Percentiles rank a stretch among this genome's conserved stretches.
phyloP scores from a whole-genome alignment of 2,888 invertebrate species.

The Aspidiotus destructor region DNA sequence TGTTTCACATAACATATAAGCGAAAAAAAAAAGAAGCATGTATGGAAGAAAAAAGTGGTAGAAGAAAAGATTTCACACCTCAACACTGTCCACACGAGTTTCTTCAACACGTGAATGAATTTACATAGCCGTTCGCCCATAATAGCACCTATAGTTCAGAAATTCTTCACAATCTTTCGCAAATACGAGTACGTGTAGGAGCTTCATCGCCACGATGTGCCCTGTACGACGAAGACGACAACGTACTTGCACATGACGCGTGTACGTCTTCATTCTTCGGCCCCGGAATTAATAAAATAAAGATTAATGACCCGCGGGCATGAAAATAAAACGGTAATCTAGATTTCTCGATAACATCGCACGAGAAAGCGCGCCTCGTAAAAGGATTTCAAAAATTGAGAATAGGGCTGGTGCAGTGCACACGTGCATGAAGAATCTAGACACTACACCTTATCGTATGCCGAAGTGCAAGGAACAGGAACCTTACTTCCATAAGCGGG shows the following conservation, averaged over 20 bases:
- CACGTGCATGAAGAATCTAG: not conserved
- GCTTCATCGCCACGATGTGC: too few relatives aligned
- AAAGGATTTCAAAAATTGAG: not conserved
- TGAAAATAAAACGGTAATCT: not conserved
- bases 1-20: not conserved
- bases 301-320: not conserved
- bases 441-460: not conserved
- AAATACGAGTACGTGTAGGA: not conserved
- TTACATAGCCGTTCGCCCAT: not conserved
- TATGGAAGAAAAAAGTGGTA: too few relatives aligned
- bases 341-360: conserved; percentile 2
- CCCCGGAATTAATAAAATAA: not conserved
- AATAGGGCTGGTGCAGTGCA: not conserved
- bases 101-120: not conserved
- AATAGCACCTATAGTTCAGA: not conserved
- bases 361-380: not conserved
- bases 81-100: not conserved
- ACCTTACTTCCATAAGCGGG: not conserved
- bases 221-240: too few relatives aligned
- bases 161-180: not conserved
- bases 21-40: too few relatives aligned
- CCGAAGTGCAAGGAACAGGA: not conserved
- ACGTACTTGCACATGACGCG: not conserved
- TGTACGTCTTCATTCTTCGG: not conserved
- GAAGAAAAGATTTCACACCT: not conserved